Evolutionary conservation across 2,113 vertebrate genomes (phyloP), one percentile per base, ranked within the genome.

Genomic region (Choloepus hoffmanni): DNA sequence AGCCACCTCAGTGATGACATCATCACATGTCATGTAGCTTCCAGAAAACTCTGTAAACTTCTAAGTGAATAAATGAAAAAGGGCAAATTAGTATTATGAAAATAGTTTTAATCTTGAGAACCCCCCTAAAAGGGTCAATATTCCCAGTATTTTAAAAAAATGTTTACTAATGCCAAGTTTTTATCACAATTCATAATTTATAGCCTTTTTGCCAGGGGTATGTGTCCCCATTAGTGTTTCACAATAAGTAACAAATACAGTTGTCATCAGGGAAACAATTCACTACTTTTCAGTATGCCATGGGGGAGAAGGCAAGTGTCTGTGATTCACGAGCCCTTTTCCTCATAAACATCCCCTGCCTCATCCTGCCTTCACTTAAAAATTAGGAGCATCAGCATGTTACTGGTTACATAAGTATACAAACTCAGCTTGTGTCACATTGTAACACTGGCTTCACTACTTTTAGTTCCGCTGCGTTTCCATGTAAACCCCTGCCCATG

Each of bases 311-410:
- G 68, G 58, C 62, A 40, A 48, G 43, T n/a, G 15, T 89, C 68
- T 65, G 13, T 67, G 85, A 73, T 72, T 95, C 88, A 85, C 77
- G 81, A 58, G 70, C 50, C 40, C 50, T 62, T 78, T 40, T 94
- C 43, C 91, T 85, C 55, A 33, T 36, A 60, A 84, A 90, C 43
- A 79, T 58, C 26, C 19, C 62, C n/a, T 86, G 11, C 26, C 74
- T 36, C 30, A 23, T 70, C 60, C 53, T 65, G 65, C 62, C 45
- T 79, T 72, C 23, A 10, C 65, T 85, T 87, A 63, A 62, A 74
- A 79, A 26, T 85, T 68, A 65, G 70, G 55, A 79, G 40, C 43
- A 45, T 53, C 45, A 62, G 50, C 81, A 50, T 67, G 88, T 58
- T 72, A 89, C 86, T 83, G n/a, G 78, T 88, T 87, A 33, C 82